These are phyloP conservation scores for Drosophila mulleri DNA, from an alignment of 2,888 invertebrate species.

Conservation along the genomic window DNA sequence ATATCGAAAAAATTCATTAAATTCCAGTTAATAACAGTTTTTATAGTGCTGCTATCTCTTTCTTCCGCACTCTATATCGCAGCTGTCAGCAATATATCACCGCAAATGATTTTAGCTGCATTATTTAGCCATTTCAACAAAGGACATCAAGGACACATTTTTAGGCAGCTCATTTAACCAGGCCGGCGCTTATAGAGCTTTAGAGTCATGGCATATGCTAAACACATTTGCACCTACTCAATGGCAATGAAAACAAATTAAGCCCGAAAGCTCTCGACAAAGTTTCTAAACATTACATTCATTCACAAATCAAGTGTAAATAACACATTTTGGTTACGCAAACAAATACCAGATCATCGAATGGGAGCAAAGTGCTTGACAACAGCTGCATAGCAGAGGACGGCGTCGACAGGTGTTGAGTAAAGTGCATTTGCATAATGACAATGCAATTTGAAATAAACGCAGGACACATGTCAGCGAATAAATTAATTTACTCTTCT, in stretches of 20 bases:
- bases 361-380: slow-evolving; percentile 10
- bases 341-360: slow-evolving; percentile 67
- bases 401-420: slow-evolving; percentile 19
- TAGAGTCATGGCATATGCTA: background rate
- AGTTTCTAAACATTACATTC: slow-evolving; percentile 53
- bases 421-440: slow-evolving; percentile 76
- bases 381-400: slow-evolving; percentile 3
- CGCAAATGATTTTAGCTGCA: background rate
- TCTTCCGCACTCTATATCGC: background rate
- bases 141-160: background rate
- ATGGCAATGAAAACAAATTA: slow-evolving; percentile 41
- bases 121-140: background rate
- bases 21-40: no score
- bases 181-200: background rate
- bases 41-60: no score
- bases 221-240: slow-evolving; percentile 3
- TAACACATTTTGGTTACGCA: slow-evolving; percentile 79
- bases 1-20: no score
- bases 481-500: slow-evolving; percentile 84
- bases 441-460: slow-evolving; percentile 77
- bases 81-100: background rate
- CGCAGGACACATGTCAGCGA: slow-evolving; percentile 83
- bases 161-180: background rate
- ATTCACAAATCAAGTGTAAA: slow-evolving; percentile 80
- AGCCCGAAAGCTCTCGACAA: slow-evolving; percentile 26